Evolutionary conservation across 2,113 vertebrate species (phyloP), one percentile per base, ranked within the genome.

Genomic region (Ondatra zibethicus): DNA sequence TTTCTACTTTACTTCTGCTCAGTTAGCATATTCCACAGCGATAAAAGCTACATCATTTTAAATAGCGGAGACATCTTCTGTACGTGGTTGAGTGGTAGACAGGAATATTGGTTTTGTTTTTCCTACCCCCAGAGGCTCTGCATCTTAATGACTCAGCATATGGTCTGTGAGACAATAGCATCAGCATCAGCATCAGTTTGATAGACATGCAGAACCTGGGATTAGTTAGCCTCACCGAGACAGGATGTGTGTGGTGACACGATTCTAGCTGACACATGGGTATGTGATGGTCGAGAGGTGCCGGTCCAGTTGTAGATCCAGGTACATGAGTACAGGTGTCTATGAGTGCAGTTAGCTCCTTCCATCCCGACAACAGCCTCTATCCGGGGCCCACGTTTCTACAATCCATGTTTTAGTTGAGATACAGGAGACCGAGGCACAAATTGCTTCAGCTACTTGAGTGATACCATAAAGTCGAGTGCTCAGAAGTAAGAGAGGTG

Each of bases 1-100:
- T 81, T 84, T 76, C 63, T 96, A 80, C 88, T 50, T 91, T 89
- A 16, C 29, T 33, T 61, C 27, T 88, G 39, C 45, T 92, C 76
- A n/a, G 42, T 50, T 92, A 45, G 58, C 47, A 45, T 50, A 42
- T 16, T 78, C 88, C 17, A 85, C 3, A 6, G 73, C 7, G 75
- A 50, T 77, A 88, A 92, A 36, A 39, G 50, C 11, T 77, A 47
- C 25, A 17, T 63, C 31, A 36, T 89, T 91, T 84, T 61, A 95
- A 94, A 76, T 42, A 70, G 58, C 25, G 9, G 76, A 85, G 55
- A 88, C 21, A 42, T 73, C 61, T 36, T 70, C 27, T 90, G 63
- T 58, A 12, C 1, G 13, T 25, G 72, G 61, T 33, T 90, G 55
- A 66, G 29, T 16, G 31, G 39, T 11, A 42, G 88, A 77, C 5